Percentiles rank a stretch among this genome's conserved stretches.
Evolutionary conservation across 2,797 vertebrate genomes (phyloP).

Genomic region (Manis crassicaudata): DNA sequence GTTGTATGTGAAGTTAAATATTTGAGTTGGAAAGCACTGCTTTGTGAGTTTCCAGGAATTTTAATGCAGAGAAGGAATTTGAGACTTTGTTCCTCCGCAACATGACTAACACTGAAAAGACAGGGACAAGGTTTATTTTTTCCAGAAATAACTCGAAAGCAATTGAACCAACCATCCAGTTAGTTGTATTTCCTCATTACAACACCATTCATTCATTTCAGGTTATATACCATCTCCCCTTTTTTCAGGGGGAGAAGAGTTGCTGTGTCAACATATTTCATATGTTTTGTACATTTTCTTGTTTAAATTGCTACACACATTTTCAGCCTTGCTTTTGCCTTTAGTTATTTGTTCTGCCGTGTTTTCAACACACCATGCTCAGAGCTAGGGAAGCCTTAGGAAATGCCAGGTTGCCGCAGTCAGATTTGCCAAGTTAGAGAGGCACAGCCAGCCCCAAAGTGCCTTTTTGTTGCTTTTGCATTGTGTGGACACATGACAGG

Average conservation of each 20-base stretch:
- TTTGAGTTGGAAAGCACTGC: slow-evolving; percentile 73
- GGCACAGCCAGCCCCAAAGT: slow-evolving; percentile 85
- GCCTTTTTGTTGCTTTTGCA: slow-evolving; percentile 84
- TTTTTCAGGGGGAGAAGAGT: not conserved
- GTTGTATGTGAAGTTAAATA: slow-evolving; percentile 77
- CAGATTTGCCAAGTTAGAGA: slow-evolving; percentile 84
- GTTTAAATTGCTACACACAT: slow-evolving; percentile 54
- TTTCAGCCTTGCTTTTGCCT: slow-evolving; percentile 80
- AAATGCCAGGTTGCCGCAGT: slow-evolving; percentile 82
- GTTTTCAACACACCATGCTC: slow-evolving; percentile 82
- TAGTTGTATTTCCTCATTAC: not conserved
- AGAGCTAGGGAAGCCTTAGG: slow-evolving; percentile 81
- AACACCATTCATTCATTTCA: not conserved
- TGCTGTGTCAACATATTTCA: not conserved
- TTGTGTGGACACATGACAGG: slow-evolving; percentile 54
- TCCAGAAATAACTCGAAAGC: slow-evolving; percentile 72
- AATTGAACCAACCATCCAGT: slow-evolving; percentile 25
- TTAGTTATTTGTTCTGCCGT: slow-evolving; percentile 87
- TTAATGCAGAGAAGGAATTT: slow-evolving; percentile 71
- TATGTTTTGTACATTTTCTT: slow-evolving; percentile 67
- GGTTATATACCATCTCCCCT: not conserved
- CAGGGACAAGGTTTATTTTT: not conserved
- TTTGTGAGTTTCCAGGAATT: slow-evolving; percentile 71
- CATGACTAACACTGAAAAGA: slow-evolving; percentile 28
- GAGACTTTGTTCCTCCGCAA: slow-evolving; percentile 77